A percentile compares a stretch with the other conserved stretches of the same genome.
phyloP scores from a whole-genome alignment of 2,113 vertebrate genomes.

The Oreochromis spilurus region DNA sequence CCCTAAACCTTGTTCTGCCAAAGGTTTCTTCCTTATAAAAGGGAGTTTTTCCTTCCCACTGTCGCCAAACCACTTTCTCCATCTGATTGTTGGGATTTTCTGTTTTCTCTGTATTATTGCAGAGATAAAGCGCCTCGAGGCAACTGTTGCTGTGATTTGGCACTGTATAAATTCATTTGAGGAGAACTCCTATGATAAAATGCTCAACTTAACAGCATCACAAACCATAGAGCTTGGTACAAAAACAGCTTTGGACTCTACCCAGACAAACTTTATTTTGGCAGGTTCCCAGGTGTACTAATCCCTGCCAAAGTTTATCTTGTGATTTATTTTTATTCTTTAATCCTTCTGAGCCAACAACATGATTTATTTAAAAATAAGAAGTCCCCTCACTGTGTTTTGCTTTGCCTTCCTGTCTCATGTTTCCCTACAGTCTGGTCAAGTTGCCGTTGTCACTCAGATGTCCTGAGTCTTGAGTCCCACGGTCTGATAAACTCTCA shows the following conservation, averaged over 20 bases:
- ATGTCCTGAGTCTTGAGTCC: not conserved
- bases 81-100: not conserved
- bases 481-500: not conserved
- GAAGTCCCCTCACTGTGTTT: not conserved
- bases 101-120: not conserved
- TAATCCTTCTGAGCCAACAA: not conserved
- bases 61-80: not conserved
- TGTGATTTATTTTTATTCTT: not conserved
- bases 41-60: accelerated
- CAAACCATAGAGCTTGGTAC: not conserved
- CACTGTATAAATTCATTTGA: not conserved
- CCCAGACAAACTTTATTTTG: not conserved
- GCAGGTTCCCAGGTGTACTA: not conserved
- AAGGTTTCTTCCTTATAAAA: not conserved
- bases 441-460: not conserved
- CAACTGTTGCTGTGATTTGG: not conserved
- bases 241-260: not conserved
- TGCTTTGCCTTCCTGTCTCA: not conserved
- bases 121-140: not conserved
- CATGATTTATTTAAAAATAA: not conserved
- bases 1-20: not conserved
- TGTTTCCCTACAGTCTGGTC: not conserved
- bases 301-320: not conserved
- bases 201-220: accelerated
- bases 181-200: not conserved